phyloP scores from a whole-genome alignment of 2,797 vertebrate species.

The Meriones psammophilus region DNA sequence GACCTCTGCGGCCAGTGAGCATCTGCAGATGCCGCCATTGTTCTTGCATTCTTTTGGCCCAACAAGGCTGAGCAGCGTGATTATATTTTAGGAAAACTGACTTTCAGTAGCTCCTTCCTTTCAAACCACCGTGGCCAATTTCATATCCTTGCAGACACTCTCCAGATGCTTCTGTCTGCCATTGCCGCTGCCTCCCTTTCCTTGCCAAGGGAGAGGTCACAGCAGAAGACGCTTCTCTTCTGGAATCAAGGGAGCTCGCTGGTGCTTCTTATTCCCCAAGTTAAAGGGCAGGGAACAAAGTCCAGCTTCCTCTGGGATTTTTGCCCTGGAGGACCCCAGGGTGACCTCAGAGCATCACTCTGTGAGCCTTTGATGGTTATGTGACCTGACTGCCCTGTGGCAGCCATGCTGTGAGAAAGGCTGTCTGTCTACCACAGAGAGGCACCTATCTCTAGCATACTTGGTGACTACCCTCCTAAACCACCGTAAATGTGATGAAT shows the following conservation, averaged over 20 bases:
- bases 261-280: slow-evolving; percentile 39
- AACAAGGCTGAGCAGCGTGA: neutral
- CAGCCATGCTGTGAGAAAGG: neutral
- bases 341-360: neutral
- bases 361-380: neutral
- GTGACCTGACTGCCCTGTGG: neutral
- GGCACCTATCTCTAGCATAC: neutral
- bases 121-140: slow-evolving; percentile 67
- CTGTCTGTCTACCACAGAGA: neutral
- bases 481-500: neutral
- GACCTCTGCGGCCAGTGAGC: neutral
- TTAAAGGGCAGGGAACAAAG: slow-evolving; percentile 35
- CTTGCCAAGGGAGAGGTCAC: slow-evolving; percentile 17
- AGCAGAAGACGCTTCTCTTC: neutral
- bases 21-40: accelerated
- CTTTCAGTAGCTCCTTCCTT: slow-evolving; percentile 68
- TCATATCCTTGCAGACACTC: slow-evolving; percentile 60
- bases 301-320: neutral
- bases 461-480: neutral
- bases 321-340: neutral
- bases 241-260: neutral
- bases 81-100: slow-evolving; percentile 61
- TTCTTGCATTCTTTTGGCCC: neutral
- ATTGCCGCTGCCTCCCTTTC: neutral
- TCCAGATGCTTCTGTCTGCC: slow-evolving; percentile 72